phyloP scores from a whole-genome alignment of 2,113 vertebrate species.

The Cacatua alba region DNA sequence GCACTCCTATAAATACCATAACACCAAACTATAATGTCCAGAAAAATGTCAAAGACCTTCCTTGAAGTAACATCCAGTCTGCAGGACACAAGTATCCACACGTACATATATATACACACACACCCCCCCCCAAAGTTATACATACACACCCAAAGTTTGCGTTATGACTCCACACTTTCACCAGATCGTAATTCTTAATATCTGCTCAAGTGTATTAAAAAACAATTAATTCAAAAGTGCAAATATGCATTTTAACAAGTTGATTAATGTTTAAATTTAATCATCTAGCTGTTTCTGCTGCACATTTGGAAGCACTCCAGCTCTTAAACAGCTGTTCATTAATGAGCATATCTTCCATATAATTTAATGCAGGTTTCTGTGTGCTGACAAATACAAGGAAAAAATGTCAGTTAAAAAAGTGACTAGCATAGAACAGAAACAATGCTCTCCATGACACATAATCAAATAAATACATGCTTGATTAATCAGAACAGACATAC shows the following conservation, averaged over 20 bases:
- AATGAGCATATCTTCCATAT: not conserved
- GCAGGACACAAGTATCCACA: not conserved
- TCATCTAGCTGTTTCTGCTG: not conserved
- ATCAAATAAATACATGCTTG: not conserved
- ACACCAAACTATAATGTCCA: not conserved
- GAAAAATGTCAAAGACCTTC: not conserved
- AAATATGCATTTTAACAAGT: not conserved
- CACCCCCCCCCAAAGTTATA: not conserved
- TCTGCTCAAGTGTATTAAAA: not conserved
- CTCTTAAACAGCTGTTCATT: not conserved
- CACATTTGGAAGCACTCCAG: not conserved
- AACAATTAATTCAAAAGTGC: not conserved
- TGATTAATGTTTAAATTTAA: not conserved
- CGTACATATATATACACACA: rapidly evolving
- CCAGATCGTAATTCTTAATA: not conserved
- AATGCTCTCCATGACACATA: not conserved
- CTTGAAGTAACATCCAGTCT: not conserved
- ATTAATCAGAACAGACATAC: not conserved
- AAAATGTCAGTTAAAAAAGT: not conserved
- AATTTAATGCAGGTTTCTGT: not conserved
- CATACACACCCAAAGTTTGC: not conserved
- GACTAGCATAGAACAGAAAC: not conserved
- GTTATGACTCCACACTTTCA: not conserved
- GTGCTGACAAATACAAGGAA: not conserved
- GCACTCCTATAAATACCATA: not conserved